These are phyloP conservation scores for Paradoxurus hermaphroditus DNA, from an alignment of 2,113 vertebrate genomes.

Conservation along the genomic window DNA sequence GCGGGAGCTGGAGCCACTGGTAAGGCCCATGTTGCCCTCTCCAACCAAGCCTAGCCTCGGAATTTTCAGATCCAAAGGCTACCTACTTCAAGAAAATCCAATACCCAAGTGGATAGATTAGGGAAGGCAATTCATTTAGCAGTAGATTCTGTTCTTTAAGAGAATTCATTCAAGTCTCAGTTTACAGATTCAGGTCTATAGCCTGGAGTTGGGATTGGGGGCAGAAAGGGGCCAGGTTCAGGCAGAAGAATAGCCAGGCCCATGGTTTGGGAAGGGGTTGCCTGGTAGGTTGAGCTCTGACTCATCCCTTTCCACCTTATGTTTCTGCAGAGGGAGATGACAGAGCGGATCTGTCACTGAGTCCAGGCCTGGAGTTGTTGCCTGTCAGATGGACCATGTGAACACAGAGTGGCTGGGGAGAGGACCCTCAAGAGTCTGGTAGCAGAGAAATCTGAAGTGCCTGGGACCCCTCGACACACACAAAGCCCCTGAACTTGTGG, in stretches of 20 bases:
- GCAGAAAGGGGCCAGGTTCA: not conserved
- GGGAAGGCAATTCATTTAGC: not conserved
- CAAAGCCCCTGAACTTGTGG: constrained; percentile 13
- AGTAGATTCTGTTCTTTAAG: not conserved
- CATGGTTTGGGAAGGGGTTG: not conserved
- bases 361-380: constrained; percentile 22
- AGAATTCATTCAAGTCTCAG: not conserved
- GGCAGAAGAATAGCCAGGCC: not conserved
- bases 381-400: constrained; percentile 16
- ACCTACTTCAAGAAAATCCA: not conserved
- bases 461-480: not conserved
- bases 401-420: not conserved
- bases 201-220: not conserved
- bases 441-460: constrained; percentile 16
- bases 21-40: constrained; percentile 78
- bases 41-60: not conserved
- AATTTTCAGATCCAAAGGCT: constrained; percentile 18
- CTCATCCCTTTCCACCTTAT: constrained; percentile 17
- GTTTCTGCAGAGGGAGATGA: constrained; percentile 92
- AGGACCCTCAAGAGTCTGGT: not conserved
- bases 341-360: constrained; percentile 93
- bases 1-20: constrained; percentile 95
- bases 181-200: constrained; percentile 11
- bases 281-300: constrained; percentile 9
- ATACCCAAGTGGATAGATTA: not conserved